Conservation (phyloP, 2,797 vertebrate genomes). For the Sitta carolinensis region DNA sequence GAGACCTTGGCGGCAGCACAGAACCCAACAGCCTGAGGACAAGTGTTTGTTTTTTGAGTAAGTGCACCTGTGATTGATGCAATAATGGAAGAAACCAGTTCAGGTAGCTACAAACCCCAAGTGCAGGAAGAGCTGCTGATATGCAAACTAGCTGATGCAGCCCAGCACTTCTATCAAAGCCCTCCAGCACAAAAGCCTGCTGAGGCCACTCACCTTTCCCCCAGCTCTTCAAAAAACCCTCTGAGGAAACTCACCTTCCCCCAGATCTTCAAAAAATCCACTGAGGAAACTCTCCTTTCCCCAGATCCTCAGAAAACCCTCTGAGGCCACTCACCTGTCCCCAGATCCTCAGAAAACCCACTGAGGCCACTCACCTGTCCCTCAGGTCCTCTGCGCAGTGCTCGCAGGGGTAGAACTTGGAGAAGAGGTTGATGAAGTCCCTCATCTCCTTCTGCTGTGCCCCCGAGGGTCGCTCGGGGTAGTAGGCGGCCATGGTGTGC, state of each 20-base stretch:
- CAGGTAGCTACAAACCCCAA: background rate
- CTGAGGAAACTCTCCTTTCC: background rate
- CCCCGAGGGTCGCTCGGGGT: slow-evolving; percentile 84
- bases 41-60: background rate
- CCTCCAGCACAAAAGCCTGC: background rate
- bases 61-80: background rate
- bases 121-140: background rate
- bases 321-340: background rate
- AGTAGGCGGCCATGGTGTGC: slow-evolving; percentile 96
- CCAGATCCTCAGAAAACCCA: background rate
- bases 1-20: background rate
- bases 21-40: fast-evolving
- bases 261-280: background rate
- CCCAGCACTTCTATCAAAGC: background rate
- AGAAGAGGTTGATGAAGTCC: slow-evolving; percentile 92
- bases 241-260: background rate
- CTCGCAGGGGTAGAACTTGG: slow-evolving; percentile 94
- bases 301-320: background rate
- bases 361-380: background rate
- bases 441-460: slow-evolving; percentile 91
- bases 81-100: background rate
- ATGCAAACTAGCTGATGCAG: background rate
- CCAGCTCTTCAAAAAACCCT: background rate
- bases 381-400: slow-evolving; percentile 92
- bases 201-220: background rate